Conservation (phyloP, 2,797 vertebrate genomes). For the Esox masquinongy region DNA sequence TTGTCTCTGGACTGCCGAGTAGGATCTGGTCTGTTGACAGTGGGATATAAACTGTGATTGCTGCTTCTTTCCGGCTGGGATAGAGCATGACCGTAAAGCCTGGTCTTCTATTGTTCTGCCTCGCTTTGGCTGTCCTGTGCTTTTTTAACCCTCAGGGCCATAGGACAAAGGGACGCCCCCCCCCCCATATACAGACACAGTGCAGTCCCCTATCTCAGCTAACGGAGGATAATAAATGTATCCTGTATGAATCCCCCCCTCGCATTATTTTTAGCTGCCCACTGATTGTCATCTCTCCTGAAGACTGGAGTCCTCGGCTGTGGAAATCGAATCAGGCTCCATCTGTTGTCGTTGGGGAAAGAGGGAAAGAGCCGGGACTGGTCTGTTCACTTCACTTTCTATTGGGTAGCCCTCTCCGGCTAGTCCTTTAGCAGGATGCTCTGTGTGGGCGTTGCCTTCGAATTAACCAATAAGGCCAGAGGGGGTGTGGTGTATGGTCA, state of each 20-base stretch:
- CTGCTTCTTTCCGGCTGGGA: slow-evolving; percentile 13
- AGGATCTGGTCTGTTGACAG: neutral
- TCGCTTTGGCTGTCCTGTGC: slow-evolving; percentile 28
- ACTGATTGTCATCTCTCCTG: slow-evolving; percentile 7
- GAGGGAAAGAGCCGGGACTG: neutral
- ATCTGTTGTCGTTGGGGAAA: slow-evolving; percentile 2
- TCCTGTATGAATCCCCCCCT: slow-evolving; percentile 17
- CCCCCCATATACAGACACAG: slow-evolving; percentile 24
- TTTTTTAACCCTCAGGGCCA: slow-evolving; percentile 51
- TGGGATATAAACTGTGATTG: neutral
- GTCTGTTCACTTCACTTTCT: neutral
- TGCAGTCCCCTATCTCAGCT: neutral
- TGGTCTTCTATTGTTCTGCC: slow-evolving; percentile 46
- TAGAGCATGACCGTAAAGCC: slow-evolving; percentile 28
- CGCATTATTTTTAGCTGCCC: slow-evolving; percentile 8
- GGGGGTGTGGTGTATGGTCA: too few relatives aligned
- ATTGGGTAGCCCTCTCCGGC: neutral
- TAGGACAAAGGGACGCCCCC: slow-evolving; percentile 30
- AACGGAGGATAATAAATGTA: slow-evolving; percentile 35
- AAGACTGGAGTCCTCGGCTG: neutral
- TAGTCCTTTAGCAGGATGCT: slow-evolving; percentile 1
- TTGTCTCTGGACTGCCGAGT: neutral
- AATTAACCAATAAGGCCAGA: too few relatives aligned
- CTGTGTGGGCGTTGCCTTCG: neutral
- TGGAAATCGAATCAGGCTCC: slow-evolving; percentile 16